Conservation (phyloP, 2,797 vertebrate species). For the Sus cebifrons region DNA sequence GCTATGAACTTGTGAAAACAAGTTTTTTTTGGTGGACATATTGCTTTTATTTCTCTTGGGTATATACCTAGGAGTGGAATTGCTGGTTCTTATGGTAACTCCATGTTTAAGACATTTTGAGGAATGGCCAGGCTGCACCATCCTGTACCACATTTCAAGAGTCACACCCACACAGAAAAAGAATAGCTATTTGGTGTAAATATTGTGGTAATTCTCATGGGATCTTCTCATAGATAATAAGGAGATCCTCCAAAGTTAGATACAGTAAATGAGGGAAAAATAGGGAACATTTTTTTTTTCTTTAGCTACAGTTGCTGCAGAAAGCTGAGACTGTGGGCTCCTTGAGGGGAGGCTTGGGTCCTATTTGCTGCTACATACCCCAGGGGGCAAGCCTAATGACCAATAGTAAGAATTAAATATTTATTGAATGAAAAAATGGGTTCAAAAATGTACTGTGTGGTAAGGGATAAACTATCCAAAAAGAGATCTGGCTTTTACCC, state of each 20-base stretch:
- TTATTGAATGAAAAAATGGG: background rate
- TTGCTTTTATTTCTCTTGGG: background rate
- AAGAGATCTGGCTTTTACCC: conserved; percentile 6
- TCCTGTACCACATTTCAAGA: background rate
- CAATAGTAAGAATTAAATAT: background rate
- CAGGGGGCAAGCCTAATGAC: background rate
- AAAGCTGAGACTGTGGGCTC: background rate
- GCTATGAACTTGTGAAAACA: background rate
- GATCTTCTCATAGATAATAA: background rate
- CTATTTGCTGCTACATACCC: background rate
- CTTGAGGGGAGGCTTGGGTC: background rate
- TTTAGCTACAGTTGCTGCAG: background rate
- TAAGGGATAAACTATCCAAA: conserved; percentile 28
- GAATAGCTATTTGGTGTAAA: background rate
- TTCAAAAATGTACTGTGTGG: background rate
- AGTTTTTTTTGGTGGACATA: background rate
- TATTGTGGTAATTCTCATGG: background rate
- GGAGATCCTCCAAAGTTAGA: background rate
- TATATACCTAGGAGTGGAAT: background rate
- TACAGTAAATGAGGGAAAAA: background rate
- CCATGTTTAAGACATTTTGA: background rate
- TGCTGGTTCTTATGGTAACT: background rate
- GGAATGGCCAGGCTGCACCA: background rate
- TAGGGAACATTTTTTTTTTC: background rate
- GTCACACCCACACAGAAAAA: background rate